Evolutionary conservation across 2,888 invertebrate species (phyloP).

Genomic region (Rotaria magnacalcarata): DNA sequence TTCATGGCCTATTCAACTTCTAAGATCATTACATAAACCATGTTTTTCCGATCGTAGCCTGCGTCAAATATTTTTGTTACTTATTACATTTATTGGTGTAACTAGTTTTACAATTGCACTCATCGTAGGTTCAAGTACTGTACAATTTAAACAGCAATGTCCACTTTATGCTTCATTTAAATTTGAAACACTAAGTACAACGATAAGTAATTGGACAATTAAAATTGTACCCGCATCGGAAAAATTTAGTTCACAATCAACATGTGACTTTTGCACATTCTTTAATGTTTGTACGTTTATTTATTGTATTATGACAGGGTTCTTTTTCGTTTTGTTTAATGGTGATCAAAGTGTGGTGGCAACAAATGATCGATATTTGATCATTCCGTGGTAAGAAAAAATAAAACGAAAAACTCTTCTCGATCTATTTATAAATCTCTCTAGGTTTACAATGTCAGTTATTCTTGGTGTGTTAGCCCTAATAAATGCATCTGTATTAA

Average conservation of each 20-base stretch:
- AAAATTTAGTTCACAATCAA: background rate
- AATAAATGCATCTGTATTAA: constrained; percentile 17
- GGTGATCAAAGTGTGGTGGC: background rate
- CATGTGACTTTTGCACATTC: constrained; percentile 22
- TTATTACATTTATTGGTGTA: background rate
- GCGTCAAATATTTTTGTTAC: constrained; percentile 2
- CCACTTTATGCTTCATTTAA: background rate
- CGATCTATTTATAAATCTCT: background rate
- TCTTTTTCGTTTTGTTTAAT: constrained; percentile 25
- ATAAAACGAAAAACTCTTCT: too few species aligned
- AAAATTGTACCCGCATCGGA: background rate
- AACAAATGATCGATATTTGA: background rate
- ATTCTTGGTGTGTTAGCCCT: background rate
- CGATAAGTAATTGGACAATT: background rate
- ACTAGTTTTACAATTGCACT: constrained; percentile 8
- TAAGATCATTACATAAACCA: background rate
- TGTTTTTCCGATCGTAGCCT: background rate
- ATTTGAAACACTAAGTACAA: background rate
- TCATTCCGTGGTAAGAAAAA: constrained; percentile 10
- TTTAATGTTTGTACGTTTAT: background rate
- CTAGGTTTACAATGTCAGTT: background rate
- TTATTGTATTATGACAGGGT: constrained; percentile 16
- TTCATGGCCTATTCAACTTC: background rate
- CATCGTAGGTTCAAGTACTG: background rate
- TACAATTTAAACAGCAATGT: constrained; percentile 35